Base-by-base conservation (phyloP, 2,888 invertebrate genomes). In the Monochamus alternatus region DNA sequence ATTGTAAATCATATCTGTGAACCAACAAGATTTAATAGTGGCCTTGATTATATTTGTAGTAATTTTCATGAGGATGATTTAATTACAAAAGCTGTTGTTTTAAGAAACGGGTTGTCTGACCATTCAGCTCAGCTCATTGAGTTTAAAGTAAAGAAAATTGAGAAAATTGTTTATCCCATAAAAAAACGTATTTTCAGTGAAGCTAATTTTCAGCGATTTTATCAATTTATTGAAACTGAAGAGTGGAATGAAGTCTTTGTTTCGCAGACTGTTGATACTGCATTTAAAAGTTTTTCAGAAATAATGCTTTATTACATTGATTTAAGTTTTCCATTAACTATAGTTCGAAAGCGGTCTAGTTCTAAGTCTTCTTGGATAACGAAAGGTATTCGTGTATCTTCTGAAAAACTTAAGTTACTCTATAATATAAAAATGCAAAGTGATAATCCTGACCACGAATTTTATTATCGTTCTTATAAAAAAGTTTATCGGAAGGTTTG, bases 291-390 rank as follows among this genome's bases (percentile, higher is more conserved):
- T n/a, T 62, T 62, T 12, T 62, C 62, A n/a, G 14, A n/a, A 3
- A 38, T 32, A 9, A 10, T 62, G 7, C 10, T 9, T 3, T 60
- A 31, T 32, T 62, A 32, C 22, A 10, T 38, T 22, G 10, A 62
- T 14, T 12, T 62, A 38, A 62, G 62, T 12, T 62, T 62, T 32
- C 32, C 62, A n/a, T 32, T 38, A 9, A 62, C 12, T 32, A 8
- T 3, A n/a, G 43, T n/a, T 12, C 9, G 12, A 62, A 32, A 3
- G 3, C 3, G 32, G 12, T 5, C 10, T 22, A 62, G 38, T 32
- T 10, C 31, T 43, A 62, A 62, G 38, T 62, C 5, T 32, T 32
- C n/a, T 62, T 62, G 38, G 62, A 2, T 62, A 38, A 62, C 62
- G 7, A 5, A 8, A 22, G 38, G 62, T n/a, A 62, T 62, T n/a